Conservation (phyloP, 2,888 invertebrate genomes). For the Choristoneura rosaceana region DNA sequence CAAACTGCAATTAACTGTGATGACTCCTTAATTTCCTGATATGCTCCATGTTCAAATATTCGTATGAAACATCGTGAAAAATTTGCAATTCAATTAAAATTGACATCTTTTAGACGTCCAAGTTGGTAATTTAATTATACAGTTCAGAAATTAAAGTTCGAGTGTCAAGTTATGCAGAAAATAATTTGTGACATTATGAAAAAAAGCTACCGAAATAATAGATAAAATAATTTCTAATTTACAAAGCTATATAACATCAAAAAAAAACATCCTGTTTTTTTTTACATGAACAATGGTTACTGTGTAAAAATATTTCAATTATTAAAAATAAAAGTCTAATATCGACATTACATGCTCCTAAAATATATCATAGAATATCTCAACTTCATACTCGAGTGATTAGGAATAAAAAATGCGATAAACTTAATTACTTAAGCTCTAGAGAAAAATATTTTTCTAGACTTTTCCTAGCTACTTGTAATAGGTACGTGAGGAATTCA, state of each 20-base stretch:
- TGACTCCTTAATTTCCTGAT: too few relatives aligned
- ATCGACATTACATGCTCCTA: constrained; percentile 35
- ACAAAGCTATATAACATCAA: constrained; percentile 18
- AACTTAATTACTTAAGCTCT: constrained; percentile 33
- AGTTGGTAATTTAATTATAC: neutral
- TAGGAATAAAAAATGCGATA: constrained; percentile 33
- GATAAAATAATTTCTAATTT: constrained; percentile 1
- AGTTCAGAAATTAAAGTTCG: neutral
- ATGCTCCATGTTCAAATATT: neutral
- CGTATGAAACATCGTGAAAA: neutral
- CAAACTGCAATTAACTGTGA: neutral
- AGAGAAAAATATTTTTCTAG: constrained; percentile 37
- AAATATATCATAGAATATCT: constrained; percentile 24
- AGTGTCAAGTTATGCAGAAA: neutral
- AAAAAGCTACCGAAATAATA: constrained; percentile 1
- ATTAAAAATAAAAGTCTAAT: constrained; percentile 35
- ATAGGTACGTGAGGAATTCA: constrained; percentile 1
- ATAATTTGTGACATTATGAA: constrained; percentile 18
- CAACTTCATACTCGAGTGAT: constrained; percentile 23
- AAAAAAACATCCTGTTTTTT: neutral
- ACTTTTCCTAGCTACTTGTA: constrained; percentile 35
- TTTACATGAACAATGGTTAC: constrained; percentile 3
- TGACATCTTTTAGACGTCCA: neutral
- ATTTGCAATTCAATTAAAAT: neutral
- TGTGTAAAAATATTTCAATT: constrained; percentile 32